Base-by-base conservation (phyloP, 2,888 invertebrate species). In the Glaucopsyche alexis region DNA sequence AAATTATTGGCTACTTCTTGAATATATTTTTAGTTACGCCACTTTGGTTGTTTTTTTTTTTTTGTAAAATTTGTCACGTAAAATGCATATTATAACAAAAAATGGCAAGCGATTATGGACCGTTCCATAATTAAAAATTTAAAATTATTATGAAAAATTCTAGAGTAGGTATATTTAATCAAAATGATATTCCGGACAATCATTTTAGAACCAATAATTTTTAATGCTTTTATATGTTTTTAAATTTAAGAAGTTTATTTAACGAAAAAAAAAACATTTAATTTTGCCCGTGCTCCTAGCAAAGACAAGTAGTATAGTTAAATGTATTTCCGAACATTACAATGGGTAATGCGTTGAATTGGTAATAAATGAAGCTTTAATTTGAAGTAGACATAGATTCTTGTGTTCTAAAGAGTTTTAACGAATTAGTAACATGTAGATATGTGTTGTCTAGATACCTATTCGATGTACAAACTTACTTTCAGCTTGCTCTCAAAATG, bases 281-380 rank as follows among this genome's bases (percentile, higher is more conserved):
- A 79, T 81, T 81, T 83, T 82, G 82, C 80, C 80, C 81, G 80
- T 79, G 77, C 76, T 79, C 75, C 76, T 79, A 80, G 77, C 79
- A 70, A 78, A 65, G 75, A 79, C 80, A 78, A 75, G 81, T 86
- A 87, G 83, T 89, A 90, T 88, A 82, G 90, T 88, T 85, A 78
- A 83, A 81, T 81, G 72, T 86, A 83, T 80, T 84, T 84, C 84
- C 79, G 81, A 78, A 84, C 81, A 81, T 84, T 82, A 86, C 83
- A 82, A 80, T 82, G 75, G 78, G 80, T 83, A 80, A 82, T 84
- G 85, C 86, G 81, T 81, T 86, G 49, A 82, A 86, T 84, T 91
- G 92, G 92, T 92, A 93, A 93, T 86, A 79, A 85, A 83, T 78
- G 83, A 92, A 92, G 92, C 92, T 93, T 93, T 93, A 92, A 93